These are phyloP conservation scores for Poecilia picta DNA, from an alignment of 2,797 vertebrate species.

Conservation along the genomic window DNA sequence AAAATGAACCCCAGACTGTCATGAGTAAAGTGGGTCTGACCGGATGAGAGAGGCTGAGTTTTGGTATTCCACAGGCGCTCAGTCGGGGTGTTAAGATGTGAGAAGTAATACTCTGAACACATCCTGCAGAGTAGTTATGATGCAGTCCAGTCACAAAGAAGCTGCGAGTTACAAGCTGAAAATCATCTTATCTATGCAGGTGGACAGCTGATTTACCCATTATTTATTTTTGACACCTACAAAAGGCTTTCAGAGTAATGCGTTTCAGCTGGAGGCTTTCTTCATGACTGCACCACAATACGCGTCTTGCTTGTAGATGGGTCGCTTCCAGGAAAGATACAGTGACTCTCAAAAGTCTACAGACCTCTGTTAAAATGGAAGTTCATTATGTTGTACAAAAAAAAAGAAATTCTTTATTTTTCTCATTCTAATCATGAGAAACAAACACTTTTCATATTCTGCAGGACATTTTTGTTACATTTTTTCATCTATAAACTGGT, in stretches of 20 bases:
- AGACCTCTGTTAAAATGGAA: background rate
- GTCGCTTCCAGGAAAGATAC: background rate
- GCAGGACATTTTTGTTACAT: background rate
- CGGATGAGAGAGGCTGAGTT: background rate
- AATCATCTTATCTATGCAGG: constrained; percentile 1
- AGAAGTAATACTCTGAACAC: background rate
- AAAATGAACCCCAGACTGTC: background rate
- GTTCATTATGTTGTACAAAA: background rate
- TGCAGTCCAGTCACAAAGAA: background rate
- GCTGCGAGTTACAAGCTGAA: background rate
- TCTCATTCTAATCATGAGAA: background rate
- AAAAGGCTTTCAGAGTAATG: background rate
- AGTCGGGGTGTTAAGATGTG: background rate
- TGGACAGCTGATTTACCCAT: background rate
- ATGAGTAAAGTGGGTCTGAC: background rate
- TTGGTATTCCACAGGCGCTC: background rate
- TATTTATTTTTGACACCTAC: background rate
- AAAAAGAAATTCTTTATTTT: background rate
- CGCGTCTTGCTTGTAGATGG: background rate
- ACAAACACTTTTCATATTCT: background rate
- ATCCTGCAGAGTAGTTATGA: background rate
- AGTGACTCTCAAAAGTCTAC: background rate
- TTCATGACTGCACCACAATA: background rate
- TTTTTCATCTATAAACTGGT: background rate
- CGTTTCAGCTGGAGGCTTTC: background rate